Evolutionary conservation across 2,797 vertebrate species (phyloP).

Genomic region (Pangasius djambal): DNA sequence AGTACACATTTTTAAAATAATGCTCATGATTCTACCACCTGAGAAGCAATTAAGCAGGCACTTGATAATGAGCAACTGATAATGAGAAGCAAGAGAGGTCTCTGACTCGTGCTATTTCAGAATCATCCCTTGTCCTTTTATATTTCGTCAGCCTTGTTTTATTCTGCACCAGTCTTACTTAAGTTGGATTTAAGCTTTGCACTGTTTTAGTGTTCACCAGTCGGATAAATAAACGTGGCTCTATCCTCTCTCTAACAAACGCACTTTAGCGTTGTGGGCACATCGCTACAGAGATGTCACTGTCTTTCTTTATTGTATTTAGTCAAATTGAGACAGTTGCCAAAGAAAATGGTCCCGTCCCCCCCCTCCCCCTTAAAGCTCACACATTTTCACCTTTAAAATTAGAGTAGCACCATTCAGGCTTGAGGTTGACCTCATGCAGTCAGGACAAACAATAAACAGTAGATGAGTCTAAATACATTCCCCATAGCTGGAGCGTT

Average conservation of each 20-base stretch:
- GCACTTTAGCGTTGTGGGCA: slow-evolving; percentile 57
- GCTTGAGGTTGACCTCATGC: not conserved
- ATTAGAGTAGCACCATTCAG: not conserved
- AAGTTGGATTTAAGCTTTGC: not conserved
- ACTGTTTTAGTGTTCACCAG: slow-evolving; percentile 36
- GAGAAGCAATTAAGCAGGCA: not conserved
- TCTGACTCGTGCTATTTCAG: not conserved
- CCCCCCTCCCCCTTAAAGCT: slow-evolving; percentile 18
- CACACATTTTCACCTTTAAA: slow-evolving; percentile 10
- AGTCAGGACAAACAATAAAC: not conserved
- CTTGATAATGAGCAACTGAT: not conserved
- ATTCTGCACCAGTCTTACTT: not conserved
- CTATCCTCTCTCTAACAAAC: slow-evolving; percentile 28
- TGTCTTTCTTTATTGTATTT: slow-evolving; percentile 36
- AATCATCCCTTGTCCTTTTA: slow-evolving; percentile 38
- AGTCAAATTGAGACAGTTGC: slow-evolving; percentile 47
- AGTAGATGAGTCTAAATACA: slow-evolving; percentile 55
- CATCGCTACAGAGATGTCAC: slow-evolving; percentile 1
- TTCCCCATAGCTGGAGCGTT: slow-evolving; percentile 62
- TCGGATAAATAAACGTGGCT: slow-evolving; percentile 21
- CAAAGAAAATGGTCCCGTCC: slow-evolving; percentile 50
- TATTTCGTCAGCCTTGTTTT: not conserved
- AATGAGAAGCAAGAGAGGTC: not conserved
- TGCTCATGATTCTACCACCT: not conserved
- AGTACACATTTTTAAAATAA: not conserved